Conservation (phyloP, 2,113 vertebrate species). For the Chionomys nivalis region DNA sequence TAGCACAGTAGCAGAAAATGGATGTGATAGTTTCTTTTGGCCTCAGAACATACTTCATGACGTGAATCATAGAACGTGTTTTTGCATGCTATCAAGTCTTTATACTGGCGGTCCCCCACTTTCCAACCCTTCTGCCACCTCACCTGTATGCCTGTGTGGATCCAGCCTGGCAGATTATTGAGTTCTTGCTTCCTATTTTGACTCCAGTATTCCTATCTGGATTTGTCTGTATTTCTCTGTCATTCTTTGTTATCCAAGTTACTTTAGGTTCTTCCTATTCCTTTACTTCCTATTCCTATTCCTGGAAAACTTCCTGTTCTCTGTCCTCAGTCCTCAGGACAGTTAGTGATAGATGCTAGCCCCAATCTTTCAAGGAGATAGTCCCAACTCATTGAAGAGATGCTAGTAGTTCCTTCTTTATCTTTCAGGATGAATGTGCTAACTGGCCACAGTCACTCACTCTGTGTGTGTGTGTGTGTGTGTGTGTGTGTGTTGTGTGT, state of each 20-base stretch:
- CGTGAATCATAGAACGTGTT: background rate
- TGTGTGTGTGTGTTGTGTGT: background rate
- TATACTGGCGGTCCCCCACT: fast-evolving
- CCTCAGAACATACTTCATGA: background rate
- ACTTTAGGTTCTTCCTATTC: background rate
- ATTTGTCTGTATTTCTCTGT: slow-evolving; percentile 1
- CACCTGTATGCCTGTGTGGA: background rate
- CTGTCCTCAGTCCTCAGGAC: background rate
- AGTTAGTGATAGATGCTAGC: background rate
- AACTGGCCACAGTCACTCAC: background rate
- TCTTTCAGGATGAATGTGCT: background rate
- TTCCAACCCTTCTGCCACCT: background rate
- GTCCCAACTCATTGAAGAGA: background rate
- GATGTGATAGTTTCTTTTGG: background rate
- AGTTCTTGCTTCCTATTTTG: background rate
- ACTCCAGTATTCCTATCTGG: background rate
- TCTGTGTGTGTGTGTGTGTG: background rate
- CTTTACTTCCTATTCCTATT: background rate
- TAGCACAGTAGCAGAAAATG: background rate
- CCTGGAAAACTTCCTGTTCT: background rate
- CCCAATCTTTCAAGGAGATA: background rate
- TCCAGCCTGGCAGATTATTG: background rate
- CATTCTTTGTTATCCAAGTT: background rate
- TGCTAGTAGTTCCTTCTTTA: background rate
- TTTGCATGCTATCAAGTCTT: background rate